Base-by-base conservation (phyloP, 2,113 vertebrate species). In the Phrynosoma blainvillii region DNA sequence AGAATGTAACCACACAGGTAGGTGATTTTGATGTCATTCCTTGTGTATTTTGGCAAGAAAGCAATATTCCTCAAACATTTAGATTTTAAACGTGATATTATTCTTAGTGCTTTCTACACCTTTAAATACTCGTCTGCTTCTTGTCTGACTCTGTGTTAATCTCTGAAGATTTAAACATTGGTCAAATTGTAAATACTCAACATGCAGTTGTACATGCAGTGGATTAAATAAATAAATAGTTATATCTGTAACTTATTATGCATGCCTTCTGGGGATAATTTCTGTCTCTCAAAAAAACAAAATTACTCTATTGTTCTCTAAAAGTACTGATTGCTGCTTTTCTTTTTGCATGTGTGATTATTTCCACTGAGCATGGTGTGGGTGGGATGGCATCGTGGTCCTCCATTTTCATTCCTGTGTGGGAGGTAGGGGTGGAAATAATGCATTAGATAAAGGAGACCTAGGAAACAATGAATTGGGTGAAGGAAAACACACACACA, bases 1-100 rank as follows among this genome's bases (percentile, higher is more conserved):
- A 95, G 84, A 97, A 97, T 88, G 93, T 96, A 91, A 88, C 92
- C 1, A 40, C 85, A 32, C 95, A 96, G 96, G 97, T 97, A 94
- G 87, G 95, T 91, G 36, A 87, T 32, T 36, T 20, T 66, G 6
- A 52, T 21, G 12, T 62, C 65, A 21, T 80, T 71, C 23, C 59
- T 71, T 23, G 36, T 30, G 52, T 47, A 10, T 66, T 87, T 80
- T 23, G 25, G 30, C 10, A 36, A 59, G 66, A 47, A 66, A 80
- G 8, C 77, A 79, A 70, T 25, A 36, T 42, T 47, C 54, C 30
- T 62, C 30, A 82, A 82, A 36, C 27, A 2, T n/a, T 23, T 52
- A 42, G 4, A 74, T 79, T 47, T 47, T 78, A 66, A 85, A 66
- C 1, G 21, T 47, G 25, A 14, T 21, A 86, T 47, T 21, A 36